These are phyloP conservation scores for Neria commutata DNA, from an alignment of 2,888 invertebrate genomes.

Conservation along the genomic window DNA sequence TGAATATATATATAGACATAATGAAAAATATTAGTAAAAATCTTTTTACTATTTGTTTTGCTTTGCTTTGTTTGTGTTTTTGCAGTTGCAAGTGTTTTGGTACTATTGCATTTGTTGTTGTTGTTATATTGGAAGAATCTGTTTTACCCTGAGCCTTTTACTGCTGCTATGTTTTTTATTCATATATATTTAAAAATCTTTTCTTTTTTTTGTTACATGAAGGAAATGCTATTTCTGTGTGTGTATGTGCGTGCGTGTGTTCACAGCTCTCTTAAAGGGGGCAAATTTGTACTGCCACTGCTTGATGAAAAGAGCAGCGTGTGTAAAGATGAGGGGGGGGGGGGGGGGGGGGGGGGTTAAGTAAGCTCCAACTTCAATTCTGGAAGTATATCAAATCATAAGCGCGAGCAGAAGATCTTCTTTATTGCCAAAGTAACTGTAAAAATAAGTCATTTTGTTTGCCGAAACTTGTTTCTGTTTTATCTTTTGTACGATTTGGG, in stretches of 20 bases:
- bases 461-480: slow-evolving; percentile 39
- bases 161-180: slow-evolving; percentile 27
- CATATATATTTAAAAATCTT: slow-evolving; percentile 17
- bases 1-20: too few species aligned
- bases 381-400: too few species aligned
- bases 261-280: too few species aligned
- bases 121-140: slow-evolving; percentile 61
- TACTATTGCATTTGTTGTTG: slow-evolving; percentile 33
- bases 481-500: slow-evolving; percentile 10
- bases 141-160: slow-evolving; percentile 63
- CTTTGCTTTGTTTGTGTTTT: slow-evolving; percentile 16
- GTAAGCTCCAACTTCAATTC: too few species aligned
- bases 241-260: too few species aligned
- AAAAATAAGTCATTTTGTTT: too few species aligned
- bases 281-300: too few species aligned
- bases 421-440: too few species aligned
- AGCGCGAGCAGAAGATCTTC: too few species aligned
- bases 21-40: slow-evolving; percentile 20
- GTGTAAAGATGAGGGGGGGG: too few species aligned
- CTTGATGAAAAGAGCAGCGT: too few species aligned
- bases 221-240: slow-evolving; percentile 8
- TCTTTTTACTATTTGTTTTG: slow-evolving; percentile 23
- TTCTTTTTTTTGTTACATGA: slow-evolving; percentile 11
- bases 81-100: slow-evolving; percentile 6
- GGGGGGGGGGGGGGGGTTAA: too few species aligned